Evolutionary conservation across 2,113 vertebrate genomes (phyloP), one percentile per base, ranked within the genome.

Genomic region (Hippocampus zosterae): DNA sequence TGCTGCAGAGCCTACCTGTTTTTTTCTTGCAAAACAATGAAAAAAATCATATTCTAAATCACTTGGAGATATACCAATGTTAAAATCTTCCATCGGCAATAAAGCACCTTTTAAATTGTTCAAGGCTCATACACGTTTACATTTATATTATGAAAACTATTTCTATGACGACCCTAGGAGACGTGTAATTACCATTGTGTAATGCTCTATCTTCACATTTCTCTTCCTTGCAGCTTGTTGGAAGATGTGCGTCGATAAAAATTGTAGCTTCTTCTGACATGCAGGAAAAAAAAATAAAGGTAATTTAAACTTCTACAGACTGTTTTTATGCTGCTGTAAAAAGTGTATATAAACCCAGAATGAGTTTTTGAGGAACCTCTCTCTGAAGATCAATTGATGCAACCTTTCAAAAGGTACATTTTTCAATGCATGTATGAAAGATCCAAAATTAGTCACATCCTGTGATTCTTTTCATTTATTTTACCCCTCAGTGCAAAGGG

Each of bases 1-100:
- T 78, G 73, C 65, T 74, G 72, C 69, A 76, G 80, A 80, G 83
- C 76, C 74, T 77, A 85, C 72, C 71, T 85, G 76, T 67, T 41
- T 18, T 41, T 18, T 75, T 67, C 70, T 65, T 67, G 72, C 74
- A 55, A 70, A 68, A 50, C 12, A 55, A 63, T 59, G 13, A 25
- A 44, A 9, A 11, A 21, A 25, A 25, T 10, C 27, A 18, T 60
- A 33, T 60, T 18, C 2, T 33, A 60, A 37, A 16, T 60, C 41
- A 5, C 42, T 27, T 18, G 59, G 70, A 13, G 27, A 10, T 6
- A 10, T 10, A 42, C 40, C 1, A 5, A 53, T 67, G 0, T 5
- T 6, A 4, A 65, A 48, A 44, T 69, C 21, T 5, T 52, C 41
- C 64, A 12, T 19, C 1, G 1, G 67, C 8, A 2, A 37, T 12